Base-by-base conservation (phyloP, 2,888 invertebrate species). In the Clanis bilineata region DNA sequence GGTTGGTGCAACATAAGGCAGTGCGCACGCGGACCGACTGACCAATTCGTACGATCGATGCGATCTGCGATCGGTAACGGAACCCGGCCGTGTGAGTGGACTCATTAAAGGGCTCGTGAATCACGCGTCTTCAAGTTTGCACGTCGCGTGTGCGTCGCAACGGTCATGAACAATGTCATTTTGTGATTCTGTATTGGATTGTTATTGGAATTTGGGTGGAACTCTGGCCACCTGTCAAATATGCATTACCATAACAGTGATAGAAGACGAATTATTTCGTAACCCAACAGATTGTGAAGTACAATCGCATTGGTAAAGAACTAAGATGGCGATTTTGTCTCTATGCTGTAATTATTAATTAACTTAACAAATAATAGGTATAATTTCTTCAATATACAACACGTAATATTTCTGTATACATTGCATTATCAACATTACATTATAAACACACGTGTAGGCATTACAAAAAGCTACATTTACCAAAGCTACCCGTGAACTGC, bases 41-140 rank as follows among this genome's bases (percentile, higher is more conserved):
- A 62, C 68, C 72, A 84, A 82, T 80, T 77, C 63, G 64, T 71
- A 64, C 69, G 74, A 80, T 77, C 72, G 79, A 69, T 70, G 63
- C 65, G 75, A 84, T 85, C 76, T 63, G 57, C 70, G 80, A 87
- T 86, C 75, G 72, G 63, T 85, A 85, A 87, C 86, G 85, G 86
- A 71, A 75, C 68, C 63, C 63, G 71, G 70, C 75, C 78, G 77
- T 79, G 82, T 77, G 77, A 76, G 74, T 58, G 54, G 75, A 70
- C 66, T 79, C 51, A 73, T 75, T 70, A 72, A 71, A 68, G 66
- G 72, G 68, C 74, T 57, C 57, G 64, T 69, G 71, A 72, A 62
- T 72, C 51, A 51, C 32, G 32, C 47, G 6, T 10, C n/a, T 38
- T 39, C 39, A 39, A 56, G n/a, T 56, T 28, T 32, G 18, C 51